Base-by-base conservation (phyloP, 2,797 vertebrate genomes). In the Bufotes viridis region DNA sequence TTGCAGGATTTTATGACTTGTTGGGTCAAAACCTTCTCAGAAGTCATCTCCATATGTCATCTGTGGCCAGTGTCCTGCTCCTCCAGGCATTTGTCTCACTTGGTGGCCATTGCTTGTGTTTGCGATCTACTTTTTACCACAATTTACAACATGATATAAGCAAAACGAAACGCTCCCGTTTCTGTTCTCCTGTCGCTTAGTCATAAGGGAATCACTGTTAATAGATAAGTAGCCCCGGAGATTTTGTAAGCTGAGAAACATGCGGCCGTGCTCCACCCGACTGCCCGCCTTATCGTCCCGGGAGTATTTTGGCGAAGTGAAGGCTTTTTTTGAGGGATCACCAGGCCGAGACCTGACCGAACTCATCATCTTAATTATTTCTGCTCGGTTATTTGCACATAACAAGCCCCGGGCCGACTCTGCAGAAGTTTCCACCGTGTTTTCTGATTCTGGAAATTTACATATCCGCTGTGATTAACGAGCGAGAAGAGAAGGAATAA, bases 391-490 rank as follows among this genome's bases (percentile, higher is more conserved):
- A 83, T 83, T 69, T 65, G 61, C 53, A 49, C 11, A 65, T 78
- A 34, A 78, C 81, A 78, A 57, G 81, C 51, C 53, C 53, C 12
- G 18, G 80, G 60, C 72, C 81, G 51, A 14, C 34, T 57, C 70
- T 11, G 24, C 49, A 78, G 70, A 83, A 67, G 49, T 51, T 17
- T 12, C n/a, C 24, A 9, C 13, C 75, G 70, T 87, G 49, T 87
- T 67, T 83, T 83, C 78, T 76, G 72, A 83, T 87, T 83, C 53
- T 69, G 29, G 26, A 76, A 63, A 87, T 87, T 75, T 76, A 87
- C 76, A 87, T 87, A 87, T 78, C 70, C 65, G 61, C 18, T 26
- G 81, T 83, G 87, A 87, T 87, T 83, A 87, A 87, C 51, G 86
- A 82, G 80, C 57, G 69, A 49, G 57, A 74, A 63, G 29, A 42